Conservation (phyloP, 2,888 invertebrate genomes). For the Rhyacophila evoluta region DNA sequence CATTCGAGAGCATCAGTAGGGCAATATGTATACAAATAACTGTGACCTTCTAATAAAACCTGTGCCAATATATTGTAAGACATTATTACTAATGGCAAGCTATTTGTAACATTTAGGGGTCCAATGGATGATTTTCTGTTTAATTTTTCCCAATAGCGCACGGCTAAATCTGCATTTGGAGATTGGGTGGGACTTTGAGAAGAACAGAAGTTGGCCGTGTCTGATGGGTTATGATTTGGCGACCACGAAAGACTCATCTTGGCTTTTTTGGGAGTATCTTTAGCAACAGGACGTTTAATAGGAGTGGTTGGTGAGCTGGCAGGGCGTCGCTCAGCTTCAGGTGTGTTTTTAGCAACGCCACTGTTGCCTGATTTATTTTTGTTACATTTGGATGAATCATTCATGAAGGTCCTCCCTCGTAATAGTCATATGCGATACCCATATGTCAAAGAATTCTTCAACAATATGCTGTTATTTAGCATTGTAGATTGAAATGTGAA, state of each 20-base stretch:
- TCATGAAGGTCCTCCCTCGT: conserved; percentile 40
- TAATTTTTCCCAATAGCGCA: conserved; percentile 43
- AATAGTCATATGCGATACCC: conserved; percentile 47
- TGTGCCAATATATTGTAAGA: conserved; percentile 93
- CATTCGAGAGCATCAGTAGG: conserved; percentile 74
- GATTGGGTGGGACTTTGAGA: not conserved
- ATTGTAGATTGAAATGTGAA: not conserved
- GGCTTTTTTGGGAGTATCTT: not conserved
- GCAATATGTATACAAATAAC: conserved; percentile 78
- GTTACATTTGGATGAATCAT: conserved; percentile 13
- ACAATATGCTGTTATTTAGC: not conserved
- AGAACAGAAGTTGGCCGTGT: not conserved
- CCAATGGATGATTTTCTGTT: not conserved
- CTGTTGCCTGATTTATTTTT: not conserved
- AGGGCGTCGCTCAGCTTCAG: not conserved
- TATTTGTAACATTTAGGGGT: conserved; percentile 50
- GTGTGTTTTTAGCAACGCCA: not conserved
- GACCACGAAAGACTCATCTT: not conserved
- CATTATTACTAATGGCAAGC: conserved; percentile 76
- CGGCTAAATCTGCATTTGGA: not conserved
- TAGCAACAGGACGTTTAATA: not conserved
- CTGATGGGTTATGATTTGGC: not conserved
- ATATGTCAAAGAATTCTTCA: conserved; percentile 29
- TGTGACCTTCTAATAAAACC: conserved; percentile 79
- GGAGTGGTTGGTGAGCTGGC: not conserved